phyloP scores from a whole-genome alignment of 2,888 invertebrate species.

The Bembecia ichneumoniformis region DNA sequence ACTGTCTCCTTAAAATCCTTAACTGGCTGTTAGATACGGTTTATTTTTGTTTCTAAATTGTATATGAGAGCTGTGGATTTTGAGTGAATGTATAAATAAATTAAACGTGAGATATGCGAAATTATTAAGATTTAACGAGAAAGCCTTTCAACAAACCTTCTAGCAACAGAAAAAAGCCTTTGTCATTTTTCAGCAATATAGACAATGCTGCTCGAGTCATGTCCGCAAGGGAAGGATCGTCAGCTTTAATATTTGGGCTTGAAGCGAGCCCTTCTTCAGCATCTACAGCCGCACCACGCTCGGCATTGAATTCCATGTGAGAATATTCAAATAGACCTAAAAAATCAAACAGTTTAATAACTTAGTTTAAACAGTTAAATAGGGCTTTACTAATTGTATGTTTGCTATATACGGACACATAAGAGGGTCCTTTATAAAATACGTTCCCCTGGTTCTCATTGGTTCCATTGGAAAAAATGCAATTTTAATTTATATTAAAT shows the following conservation, averaged over 20 bases:
- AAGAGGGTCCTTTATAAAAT: no score
- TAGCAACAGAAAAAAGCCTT: conserved; percentile 82
- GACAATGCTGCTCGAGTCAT: conserved; percentile 83
- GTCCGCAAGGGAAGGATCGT: conserved; percentile 82
- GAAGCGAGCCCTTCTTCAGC: conserved; percentile 71
- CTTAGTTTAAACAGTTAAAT: no score
- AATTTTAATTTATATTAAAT: no score
- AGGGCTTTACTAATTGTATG: background rate
- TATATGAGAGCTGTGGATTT: no score
- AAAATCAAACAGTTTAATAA: conserved; percentile 5
- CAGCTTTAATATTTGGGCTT: conserved; percentile 72
- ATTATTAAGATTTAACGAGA: no score
- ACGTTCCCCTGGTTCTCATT: no score
- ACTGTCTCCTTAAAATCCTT: no score
- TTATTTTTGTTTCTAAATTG: no score
- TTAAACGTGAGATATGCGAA: no score
- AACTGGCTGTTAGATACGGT: no score
- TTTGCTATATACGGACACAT: background rate
- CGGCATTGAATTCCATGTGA: conserved; percentile 85
- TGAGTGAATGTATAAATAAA: no score
- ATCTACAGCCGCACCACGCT: conserved; percentile 74
- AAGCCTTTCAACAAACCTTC: conserved; percentile 72
- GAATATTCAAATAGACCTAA: conserved; percentile 83
- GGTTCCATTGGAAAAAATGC: no score
- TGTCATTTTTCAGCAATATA: conserved; percentile 79